Evolutionary conservation across 2,797 vertebrate species (phyloP).

Genomic region (Furcifer pardalis): DNA sequence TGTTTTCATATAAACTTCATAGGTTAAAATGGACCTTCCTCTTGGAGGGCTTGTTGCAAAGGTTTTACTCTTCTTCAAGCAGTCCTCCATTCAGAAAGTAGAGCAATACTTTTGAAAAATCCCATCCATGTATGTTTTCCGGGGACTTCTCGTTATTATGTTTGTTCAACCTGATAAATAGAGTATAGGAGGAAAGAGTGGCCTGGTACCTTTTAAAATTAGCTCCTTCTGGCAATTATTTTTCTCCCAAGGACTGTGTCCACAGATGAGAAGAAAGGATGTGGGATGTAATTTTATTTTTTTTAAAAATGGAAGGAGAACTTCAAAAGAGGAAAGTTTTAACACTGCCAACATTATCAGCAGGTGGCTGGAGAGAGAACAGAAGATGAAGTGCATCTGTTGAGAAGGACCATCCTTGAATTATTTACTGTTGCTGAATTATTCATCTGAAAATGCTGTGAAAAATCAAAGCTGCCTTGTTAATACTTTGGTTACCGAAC

Average conservation of each 20-base stretch:
- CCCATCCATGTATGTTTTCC: background rate
- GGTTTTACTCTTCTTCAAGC: background rate
- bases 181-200: background rate
- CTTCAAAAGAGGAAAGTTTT: background rate
- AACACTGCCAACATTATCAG: background rate
- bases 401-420: background rate
- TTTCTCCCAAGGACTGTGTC: background rate
- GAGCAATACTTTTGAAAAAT: background rate
- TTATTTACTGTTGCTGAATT: constrained; percentile 31
- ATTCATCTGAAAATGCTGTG: constrained; percentile 5
- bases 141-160: background rate
- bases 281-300: background rate
- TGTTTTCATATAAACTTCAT: background rate
- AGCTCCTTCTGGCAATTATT: background rate
- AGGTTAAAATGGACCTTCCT: background rate
- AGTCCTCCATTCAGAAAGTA: background rate
- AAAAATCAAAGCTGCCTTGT: constrained; percentile 1
- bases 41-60: background rate
- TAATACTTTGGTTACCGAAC: constrained; percentile 9
- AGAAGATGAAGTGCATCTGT: background rate
- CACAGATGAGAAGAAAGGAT: background rate
- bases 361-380: background rate
- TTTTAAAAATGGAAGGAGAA: background rate
- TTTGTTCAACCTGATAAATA: background rate
- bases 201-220: background rate